Evolutionary conservation across 2,888 invertebrate species (phyloP).

Genomic region (Diploptera punctata): DNA sequence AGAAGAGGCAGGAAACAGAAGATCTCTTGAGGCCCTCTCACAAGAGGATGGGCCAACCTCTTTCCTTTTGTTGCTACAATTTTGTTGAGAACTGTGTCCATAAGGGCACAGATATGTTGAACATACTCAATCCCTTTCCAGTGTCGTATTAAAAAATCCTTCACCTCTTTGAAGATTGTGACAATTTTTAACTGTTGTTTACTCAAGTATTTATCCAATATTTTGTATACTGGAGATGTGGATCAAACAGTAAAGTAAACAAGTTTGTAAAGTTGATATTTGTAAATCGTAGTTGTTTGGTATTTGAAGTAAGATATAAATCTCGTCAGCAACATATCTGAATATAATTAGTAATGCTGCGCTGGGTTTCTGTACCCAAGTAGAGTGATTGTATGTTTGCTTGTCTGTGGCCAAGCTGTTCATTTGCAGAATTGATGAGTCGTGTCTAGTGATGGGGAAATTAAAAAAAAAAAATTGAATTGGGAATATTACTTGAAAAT

Average conservation of each 20-base stretch:
- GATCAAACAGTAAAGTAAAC: conserved; percentile 1
- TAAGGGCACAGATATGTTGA: conserved; percentile 13
- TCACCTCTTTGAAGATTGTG: conserved; percentile 10
- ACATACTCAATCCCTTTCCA: conserved; percentile 31
- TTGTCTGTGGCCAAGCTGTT: not conserved
- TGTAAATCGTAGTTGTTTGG: conserved; percentile 41
- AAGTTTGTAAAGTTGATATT: conserved; percentile 36
- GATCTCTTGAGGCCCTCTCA: conserved; percentile 21
- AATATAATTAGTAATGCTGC: conserved; percentile 21
- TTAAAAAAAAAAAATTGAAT: too few relatives aligned
- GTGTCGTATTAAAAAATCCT: conserved; percentile 2
- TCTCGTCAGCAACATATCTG: conserved; percentile 32
- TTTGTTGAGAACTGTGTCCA: conserved; percentile 34
- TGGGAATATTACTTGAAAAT: too few relatives aligned
- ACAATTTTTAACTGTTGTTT: conserved; percentile 40
- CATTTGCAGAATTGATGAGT: too few relatives aligned
- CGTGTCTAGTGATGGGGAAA: not conserved
- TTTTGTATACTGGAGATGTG: conserved; percentile 42
- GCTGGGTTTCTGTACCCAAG: not conserved
- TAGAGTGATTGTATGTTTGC: not conserved
- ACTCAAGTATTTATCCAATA: conserved; percentile 42
- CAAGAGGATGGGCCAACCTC: not conserved
- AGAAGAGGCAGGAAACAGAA: not conserved
- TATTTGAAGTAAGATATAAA: conserved; percentile 31
- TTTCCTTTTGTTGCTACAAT: conserved; percentile 34